A percentile compares a stretch with the other conserved stretches of the same genome.
These are phyloP conservation scores for Heliconius sara DNA, from an alignment of 2,888 invertebrate genomes.

Conservation along the genomic window DNA sequence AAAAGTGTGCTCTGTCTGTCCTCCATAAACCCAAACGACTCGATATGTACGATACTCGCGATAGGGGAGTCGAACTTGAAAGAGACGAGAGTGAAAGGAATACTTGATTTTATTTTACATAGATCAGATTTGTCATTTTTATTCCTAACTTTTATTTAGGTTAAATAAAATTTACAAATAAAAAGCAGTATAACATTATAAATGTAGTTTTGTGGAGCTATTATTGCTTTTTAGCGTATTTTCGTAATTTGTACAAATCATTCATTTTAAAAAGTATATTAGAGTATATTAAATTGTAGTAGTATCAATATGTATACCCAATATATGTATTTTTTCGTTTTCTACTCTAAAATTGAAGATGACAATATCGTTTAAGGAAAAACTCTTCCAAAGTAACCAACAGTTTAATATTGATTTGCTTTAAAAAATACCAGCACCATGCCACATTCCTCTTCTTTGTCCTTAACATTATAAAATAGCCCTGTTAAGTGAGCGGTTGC, in stretches of 20 bases:
- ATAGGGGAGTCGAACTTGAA: conserved; percentile 71
- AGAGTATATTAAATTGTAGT: neutral
- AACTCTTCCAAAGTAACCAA: neutral
- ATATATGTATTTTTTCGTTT: too few species aligned
- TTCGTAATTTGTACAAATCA: neutral
- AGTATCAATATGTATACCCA: neutral
- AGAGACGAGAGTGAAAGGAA: conserved; percentile 75
- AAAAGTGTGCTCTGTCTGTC: conserved; percentile 67
- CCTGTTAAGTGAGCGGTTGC: conserved; percentile 48
- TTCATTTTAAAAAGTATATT: neutral
- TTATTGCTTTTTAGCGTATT: neutral
- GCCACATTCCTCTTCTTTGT: conserved; percentile 21
- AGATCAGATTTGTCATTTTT: conserved; percentile 19
- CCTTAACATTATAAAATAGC: conserved; percentile 32
- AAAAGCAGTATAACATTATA: neutral
- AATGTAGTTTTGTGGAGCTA: neutral
- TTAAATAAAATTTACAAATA: neutral
- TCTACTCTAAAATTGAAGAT: neutral
- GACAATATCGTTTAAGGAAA: neutral
- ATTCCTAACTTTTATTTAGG: conserved; percentile 2
- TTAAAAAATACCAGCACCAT: conserved; percentile 5
- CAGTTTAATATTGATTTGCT: neutral
- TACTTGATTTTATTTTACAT: conserved; percentile 52
- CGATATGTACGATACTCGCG: conserved; percentile 56
- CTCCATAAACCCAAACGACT: conserved; percentile 70